Conservation (phyloP, 2,113 vertebrate species). For the Myiozetetes cayanensis region DNA sequence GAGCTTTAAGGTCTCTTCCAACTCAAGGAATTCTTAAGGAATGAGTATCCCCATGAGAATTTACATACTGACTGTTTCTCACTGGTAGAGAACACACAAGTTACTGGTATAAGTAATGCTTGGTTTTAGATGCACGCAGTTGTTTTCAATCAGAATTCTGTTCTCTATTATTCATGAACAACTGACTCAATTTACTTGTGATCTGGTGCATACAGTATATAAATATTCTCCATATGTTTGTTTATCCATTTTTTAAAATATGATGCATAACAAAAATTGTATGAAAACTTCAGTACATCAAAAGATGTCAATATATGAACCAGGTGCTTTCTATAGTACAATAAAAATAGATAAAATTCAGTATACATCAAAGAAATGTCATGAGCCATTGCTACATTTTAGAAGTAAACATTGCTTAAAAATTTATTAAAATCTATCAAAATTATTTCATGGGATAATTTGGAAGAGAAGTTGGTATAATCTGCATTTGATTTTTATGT, state of each 20-base stretch:
- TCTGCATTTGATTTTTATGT: constrained; percentile 6
- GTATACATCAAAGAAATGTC: constrained; percentile 58
- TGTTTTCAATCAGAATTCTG: neutral
- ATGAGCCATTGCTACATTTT: neutral
- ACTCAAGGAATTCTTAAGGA: neutral
- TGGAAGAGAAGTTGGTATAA: neutral
- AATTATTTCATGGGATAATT: constrained; percentile 53
- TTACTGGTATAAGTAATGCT: neutral
- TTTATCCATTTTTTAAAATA: neutral
- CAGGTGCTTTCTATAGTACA: constrained; percentile 24
- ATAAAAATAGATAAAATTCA: constrained; percentile 54
- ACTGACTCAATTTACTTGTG: constrained; percentile 35
- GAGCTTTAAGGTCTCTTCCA: neutral
- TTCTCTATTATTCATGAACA: constrained; percentile 59
- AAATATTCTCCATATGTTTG: constrained; percentile 46
- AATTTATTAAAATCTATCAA: constrained; percentile 57
- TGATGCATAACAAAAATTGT: constrained; percentile 8
- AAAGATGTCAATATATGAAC: constrained; percentile 58
- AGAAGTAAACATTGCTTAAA: constrained; percentile 61
- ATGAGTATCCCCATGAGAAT: neutral
- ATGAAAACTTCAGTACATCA: constrained; percentile 52
- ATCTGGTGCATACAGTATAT: neutral
- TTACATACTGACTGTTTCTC: accelerated
- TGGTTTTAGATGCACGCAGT: neutral
- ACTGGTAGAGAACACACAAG: neutral